Conservation (phyloP, 1,140 invertebrate species). For the Macrostomum lignano region DNA sequence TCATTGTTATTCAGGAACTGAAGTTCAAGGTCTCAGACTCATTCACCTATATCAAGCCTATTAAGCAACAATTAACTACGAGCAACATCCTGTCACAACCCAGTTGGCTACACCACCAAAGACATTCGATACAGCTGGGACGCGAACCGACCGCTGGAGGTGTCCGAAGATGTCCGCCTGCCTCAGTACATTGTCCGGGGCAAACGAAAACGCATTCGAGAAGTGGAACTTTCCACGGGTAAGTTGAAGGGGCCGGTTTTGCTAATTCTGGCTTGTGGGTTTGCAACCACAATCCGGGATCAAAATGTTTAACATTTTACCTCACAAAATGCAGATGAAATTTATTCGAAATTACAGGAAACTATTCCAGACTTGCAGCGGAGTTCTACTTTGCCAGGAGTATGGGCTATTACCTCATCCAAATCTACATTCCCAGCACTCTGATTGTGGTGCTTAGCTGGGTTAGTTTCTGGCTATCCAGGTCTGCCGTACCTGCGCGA, state of each 20-base stretch:
- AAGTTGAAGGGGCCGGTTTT: no score
- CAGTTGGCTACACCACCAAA: conserved; percentile 84
- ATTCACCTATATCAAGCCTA: neutral
- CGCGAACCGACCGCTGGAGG: conserved; percentile 59
- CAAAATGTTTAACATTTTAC: no score
- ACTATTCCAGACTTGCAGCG: conserved; percentile 56
- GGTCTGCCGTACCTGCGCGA: conserved; percentile 76
- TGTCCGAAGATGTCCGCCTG: conserved; percentile 62
- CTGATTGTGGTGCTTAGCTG: conserved; percentile 95
- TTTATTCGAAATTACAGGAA: no score
- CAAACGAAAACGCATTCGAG: no score
- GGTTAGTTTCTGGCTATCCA: conserved; percentile 77
- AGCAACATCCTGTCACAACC: conserved; percentile 18
- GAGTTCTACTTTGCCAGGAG: conserved; percentile 87
- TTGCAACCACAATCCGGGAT: no score
- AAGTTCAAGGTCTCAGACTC: neutral
- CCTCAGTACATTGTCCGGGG: no score
- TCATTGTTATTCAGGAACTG: neutral
- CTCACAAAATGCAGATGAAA: no score
- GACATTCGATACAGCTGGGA: conserved; percentile 85
- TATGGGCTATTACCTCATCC: conserved; percentile 94
- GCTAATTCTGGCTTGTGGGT: no score
- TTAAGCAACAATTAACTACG: conserved; percentile 6
- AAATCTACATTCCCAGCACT: conserved; percentile 91
- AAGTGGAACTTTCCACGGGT: no score